Evolutionary conservation across 2,797 vertebrate species (phyloP), one percentile per base, ranked within the genome.

Genomic region (Myotis vivesi): DNA sequence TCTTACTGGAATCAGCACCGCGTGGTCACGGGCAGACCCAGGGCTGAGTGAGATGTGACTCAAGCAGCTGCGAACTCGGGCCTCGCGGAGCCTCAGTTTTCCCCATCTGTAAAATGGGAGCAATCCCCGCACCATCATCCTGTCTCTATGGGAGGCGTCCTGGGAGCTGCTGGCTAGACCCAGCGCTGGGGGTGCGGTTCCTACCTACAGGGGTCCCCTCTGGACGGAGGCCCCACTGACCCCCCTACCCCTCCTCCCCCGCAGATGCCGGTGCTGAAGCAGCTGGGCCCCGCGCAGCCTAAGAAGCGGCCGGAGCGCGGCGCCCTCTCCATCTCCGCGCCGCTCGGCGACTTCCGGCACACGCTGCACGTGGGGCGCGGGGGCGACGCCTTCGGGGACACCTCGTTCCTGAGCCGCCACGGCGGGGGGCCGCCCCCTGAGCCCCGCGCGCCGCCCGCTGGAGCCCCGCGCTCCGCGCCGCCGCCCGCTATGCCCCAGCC

Each of bases 291-390:
- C 0, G 62, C 88, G 8, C 95, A 97, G 89, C 93, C 97, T 49
- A 98, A 97, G 92, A 98, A 98, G 95, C 94, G 97, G 9, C 88
- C 98, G 30, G 99, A 99, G 80, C 99, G 99, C 23, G 99, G 99
- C 79, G 99, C 99, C 98, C 75, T 96, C 71, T 95, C 96, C 99
- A 99, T 98, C 99, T 99, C 38, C 93, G 99, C 94, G 98, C 99
- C 8, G 46, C 99, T 92, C 97, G 99, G 46, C 1, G 99, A 99
- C 97, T 99, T 99, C 97, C 98, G 99, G 38, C 99, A 99, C 98
- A 99, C 99, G 17, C 99, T 99, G 99, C 99, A 99, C 97, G 99
- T 99, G 38, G 99, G 99, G n/a, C 98, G 99, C 66, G 99, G 99
- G 11, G 99, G 99, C 1, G 99, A 99, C 33, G 99, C 98, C 68